These are phyloP conservation scores for Eurytoma adleriae DNA, from an alignment of 2,888 invertebrate genomes.

Conservation along the genomic window DNA sequence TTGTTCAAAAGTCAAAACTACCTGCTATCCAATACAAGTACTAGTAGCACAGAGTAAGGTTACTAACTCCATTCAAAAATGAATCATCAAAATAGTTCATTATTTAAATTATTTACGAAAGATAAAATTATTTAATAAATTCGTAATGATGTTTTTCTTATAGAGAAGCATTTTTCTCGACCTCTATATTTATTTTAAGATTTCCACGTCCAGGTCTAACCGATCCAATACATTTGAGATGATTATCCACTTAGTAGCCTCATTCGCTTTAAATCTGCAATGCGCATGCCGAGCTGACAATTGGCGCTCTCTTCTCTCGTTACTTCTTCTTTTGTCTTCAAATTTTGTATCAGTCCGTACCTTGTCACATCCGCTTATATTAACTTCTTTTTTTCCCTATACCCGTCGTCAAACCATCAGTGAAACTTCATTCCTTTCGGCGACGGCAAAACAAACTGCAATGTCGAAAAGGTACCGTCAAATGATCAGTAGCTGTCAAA, in stretches of 20 bases:
- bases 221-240: conserved; percentile 50
- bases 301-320: conserved; percentile 36
- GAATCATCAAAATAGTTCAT: too few species aligned
- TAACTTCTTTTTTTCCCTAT: neutral
- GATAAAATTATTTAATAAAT: too few species aligned
- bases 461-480: too few species aligned
- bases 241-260: conserved; percentile 63
- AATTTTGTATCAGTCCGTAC: neutral
- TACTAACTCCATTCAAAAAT: too few species aligned
- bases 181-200: conserved; percentile 53
- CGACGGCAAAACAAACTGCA: too few species aligned
- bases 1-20: too few species aligned
- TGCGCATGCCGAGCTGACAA: conserved; percentile 47
- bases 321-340: conserved; percentile 24
- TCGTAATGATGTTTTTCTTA: neutral
- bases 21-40: too few species aligned
- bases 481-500: too few species aligned
- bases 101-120: too few species aligned
- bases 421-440: too few species aligned
- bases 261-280: conserved; percentile 54
- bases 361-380: neutral
- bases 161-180: conserved; percentile 34
- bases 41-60: too few species aligned
- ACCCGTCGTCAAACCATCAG: too few species aligned
- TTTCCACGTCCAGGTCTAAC: conserved; percentile 37